Base-by-base conservation (phyloP, 2,113 vertebrate genomes). In the Oreochromis niloticus region DNA sequence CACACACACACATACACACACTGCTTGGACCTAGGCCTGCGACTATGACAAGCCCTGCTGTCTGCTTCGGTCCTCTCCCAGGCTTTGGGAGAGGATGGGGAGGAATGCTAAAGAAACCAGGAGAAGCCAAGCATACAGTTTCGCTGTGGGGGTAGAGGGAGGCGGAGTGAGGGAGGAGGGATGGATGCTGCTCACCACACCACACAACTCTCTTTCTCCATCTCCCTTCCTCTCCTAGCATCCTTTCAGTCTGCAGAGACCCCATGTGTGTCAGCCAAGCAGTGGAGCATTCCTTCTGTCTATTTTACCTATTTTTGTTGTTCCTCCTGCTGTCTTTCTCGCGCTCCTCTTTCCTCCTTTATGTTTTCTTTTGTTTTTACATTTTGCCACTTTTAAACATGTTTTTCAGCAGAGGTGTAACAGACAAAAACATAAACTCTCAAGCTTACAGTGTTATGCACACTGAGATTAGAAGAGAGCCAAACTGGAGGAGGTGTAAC, bases 81-180 rank as follows among this genome's bases (percentile, higher is more conserved):
- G 93, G 93, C 92, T 94, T 93, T 94, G 80, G 82, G 63, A 84
- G 93, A 91, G 92, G 88, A 93, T 94, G 93, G 94, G 83, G 94
- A 93, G 91, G 94, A 96, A 95, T 96, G 94, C 89, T 95, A 95
- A 94, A 96, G 90, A 93, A 92, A 94, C 48, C 86, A 86, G 90
- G 94, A 94, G 94, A 95, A 95, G 90, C 94, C 95, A 96, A 95
- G 93, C 95, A 96, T 96, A 93, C 89, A 94, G 89, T 92, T 90
- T 89, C 85, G 90, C 86, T 79, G 90, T 88, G 84, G 85, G 50
- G 85, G 66, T 68, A 75, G 83, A 52, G 84, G 84, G 81, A 86
- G 63, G 85, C 11, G 66, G 87, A 59, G 85, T 43, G 85, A 78
- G 48, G 86, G 84, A 80, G 88, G 80, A 83, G 92, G 80, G 83